Base-by-base conservation (phyloP, 2,888 invertebrate genomes). In the Rhimphoctona megacephalus region DNA sequence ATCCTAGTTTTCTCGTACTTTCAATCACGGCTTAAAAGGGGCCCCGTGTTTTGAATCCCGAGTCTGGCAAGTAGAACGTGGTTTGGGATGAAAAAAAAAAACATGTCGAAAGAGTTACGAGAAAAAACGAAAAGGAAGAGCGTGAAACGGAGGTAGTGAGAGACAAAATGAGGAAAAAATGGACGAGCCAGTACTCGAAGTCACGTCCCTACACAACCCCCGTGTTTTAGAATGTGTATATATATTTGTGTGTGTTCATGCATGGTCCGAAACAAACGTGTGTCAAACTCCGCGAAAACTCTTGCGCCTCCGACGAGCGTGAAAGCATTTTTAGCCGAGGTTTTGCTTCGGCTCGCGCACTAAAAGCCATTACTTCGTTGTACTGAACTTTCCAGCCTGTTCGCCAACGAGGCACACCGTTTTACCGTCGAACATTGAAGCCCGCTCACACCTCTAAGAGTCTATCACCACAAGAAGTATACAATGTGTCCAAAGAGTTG, bases 281-380 rank as follows among this genome's bases (percentile, higher is more conserved):
- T 83, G 86, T 80, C 86, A 83, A 86, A 86, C 86, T 81, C 81
- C 25, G 78, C 46, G 73, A 78, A 74, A 86, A 86, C 81, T 86
- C 78, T 78, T 79, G 49, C 78, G 70, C 86, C 73, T 77, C 81
- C 73, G 73, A 78, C 72, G 81, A 83, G 86, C 83, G 86, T 86
- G 81, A 86, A 83, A 86, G 86, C 86, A 83, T 86, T 86, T 86
- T 86, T 86, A 81, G 81, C 43, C 77, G 86, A 86, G 81, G 69
- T 81, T 73, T 81, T 83, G 30, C 78, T 66, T 36, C 36, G 39
- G 19, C 54, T 57, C 33, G 30, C 76, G 66, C 83, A 67, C 72
- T 86, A 86, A 86, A 86, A 86, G 86, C 86, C 83, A 83, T 83
- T 81, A 73, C 80, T 57, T 67, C 81, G 73, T 81, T 73, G 76